Evolutionary conservation across 2,797 vertebrate species (phyloP), one percentile per base, ranked within the genome.

Genomic region (Myotis pilosus): DNA sequence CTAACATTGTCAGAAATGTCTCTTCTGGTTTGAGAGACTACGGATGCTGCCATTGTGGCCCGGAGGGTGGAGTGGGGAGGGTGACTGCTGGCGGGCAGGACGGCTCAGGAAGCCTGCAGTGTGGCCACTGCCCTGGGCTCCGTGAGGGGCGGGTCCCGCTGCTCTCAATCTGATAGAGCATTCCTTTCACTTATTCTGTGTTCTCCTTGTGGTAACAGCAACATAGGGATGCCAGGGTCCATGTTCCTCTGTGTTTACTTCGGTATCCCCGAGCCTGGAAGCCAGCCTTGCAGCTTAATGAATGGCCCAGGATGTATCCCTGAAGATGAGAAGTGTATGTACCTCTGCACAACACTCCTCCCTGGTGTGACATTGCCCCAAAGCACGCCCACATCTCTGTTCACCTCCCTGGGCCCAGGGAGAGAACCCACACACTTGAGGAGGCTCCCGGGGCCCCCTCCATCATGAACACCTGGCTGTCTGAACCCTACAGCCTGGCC

Each of bases 51-150:
- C 49, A 0, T 2, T 12, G 10, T 5, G 9, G 5, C 4, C 1
- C 1, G 3, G 12, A 1, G 49, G 49, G 16, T 17, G 49, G 49
- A 6, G 7, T 3, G 8, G 8, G 8, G n/a, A 3, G 25, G 17
- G 47, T 10, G n/a, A 28, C 22, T 11, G 33, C 11, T 1, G 38
- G 12, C 2, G 23, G 51, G 38, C 19, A 28, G 38, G 20, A 20
- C 51, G 0, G 19, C 51, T 22, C 20, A 20, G 1, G 3, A 17
- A 20, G 22, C 25, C 3, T 9, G 23, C 6, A n/a, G 1, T 17
- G 0, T 4, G 19, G 53, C 53, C 53, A 0, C 53, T 22, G 53
- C 53, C 53, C 20, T 51, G 49, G 49, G 49, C 53, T 22, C 53
- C 53, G 53, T 55, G 53, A 55, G 53, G 7, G 20, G 20, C 53